These are phyloP conservation scores for Marronus borbonicus DNA, from an alignment of 2,888 invertebrate genomes.

Conservation along the genomic window DNA sequence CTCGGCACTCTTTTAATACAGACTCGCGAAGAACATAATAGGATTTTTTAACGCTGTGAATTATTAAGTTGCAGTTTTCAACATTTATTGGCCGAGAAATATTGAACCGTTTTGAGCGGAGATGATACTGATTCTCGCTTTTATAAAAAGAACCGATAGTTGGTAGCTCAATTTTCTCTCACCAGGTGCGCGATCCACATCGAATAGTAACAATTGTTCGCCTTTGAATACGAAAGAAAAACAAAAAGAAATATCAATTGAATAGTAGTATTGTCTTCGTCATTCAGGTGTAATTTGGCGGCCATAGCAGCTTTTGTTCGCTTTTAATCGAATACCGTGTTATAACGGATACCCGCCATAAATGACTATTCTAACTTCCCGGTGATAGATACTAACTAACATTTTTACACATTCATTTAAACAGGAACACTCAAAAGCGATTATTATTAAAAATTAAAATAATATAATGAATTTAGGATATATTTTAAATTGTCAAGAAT, in stretches of 20 bases:
- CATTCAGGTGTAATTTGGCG: slow-evolving; percentile 60
- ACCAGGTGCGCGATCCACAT: background rate
- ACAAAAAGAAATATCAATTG: slow-evolving; percentile 27
- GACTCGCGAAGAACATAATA: slow-evolving; percentile 55
- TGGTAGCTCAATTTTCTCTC: slow-evolving; percentile 32
- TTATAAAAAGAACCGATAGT: background rate
- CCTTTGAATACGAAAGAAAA: slow-evolving; percentile 18
- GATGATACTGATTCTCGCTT: slow-evolving; percentile 26
- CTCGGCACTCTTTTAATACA: slow-evolving; percentile 59
- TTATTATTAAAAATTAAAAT: too few species aligned
- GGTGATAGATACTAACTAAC: background rate
- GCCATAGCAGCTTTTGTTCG: slow-evolving; percentile 58
- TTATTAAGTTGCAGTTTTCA: slow-evolving; percentile 50
- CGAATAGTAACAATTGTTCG: slow-evolving; percentile 25
- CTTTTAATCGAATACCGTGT: slow-evolving; percentile 55
- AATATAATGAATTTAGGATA: too few species aligned
- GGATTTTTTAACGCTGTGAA: slow-evolving; percentile 51
- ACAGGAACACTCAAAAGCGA: background rate
- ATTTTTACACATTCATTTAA: background rate
- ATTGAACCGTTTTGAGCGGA: slow-evolving; percentile 32
- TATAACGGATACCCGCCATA: slow-evolving; percentile 7
- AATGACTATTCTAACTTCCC: slow-evolving; percentile 12
- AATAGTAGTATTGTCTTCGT: slow-evolving; percentile 51
- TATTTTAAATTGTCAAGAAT: too few species aligned
- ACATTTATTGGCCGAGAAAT: slow-evolving; percentile 42